Conservation (phyloP, 2,113 vertebrate species). For the Panthera tigris region DNA sequence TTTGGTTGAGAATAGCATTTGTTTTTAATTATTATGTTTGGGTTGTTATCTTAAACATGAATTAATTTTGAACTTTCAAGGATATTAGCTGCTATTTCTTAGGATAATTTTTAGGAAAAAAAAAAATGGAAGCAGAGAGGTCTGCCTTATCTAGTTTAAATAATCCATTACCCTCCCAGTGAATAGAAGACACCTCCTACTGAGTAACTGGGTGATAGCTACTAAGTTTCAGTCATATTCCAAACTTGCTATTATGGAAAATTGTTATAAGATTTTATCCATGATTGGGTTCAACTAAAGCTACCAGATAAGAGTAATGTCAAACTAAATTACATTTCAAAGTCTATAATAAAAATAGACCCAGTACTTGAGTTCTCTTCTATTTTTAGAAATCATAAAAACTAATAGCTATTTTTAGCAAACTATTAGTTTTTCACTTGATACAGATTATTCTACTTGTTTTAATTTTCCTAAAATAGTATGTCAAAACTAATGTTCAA, state of each 20-base stretch:
- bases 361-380: neutral
- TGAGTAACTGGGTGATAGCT: constrained; percentile 54
- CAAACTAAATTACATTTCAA: neutral
- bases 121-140: neutral
- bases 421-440: neutral
- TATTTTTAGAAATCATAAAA: constrained; percentile 16
- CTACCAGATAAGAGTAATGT: constrained; percentile 13
- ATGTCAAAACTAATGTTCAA: neutral
- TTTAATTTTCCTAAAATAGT: neutral
- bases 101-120: neutral
- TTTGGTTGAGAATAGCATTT: constrained; percentile 58
- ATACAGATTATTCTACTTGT: neutral
- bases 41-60: constrained; percentile 45
- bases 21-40: constrained; percentile 54
- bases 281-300: constrained; percentile 21
- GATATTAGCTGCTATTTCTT: neutral
- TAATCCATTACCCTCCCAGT: neutral
- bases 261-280: constrained; percentile 30
- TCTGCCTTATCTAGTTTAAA: neutral
- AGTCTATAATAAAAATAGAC: neutral
- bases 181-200: constrained; percentile 65
- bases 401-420: neutral
- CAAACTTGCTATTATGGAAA: neutral
- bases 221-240: constrained; percentile 6
- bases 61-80: constrained; percentile 21